phyloP scores from a whole-genome alignment of 2,113 vertebrate genomes.

The Tichodroma muraria region DNA sequence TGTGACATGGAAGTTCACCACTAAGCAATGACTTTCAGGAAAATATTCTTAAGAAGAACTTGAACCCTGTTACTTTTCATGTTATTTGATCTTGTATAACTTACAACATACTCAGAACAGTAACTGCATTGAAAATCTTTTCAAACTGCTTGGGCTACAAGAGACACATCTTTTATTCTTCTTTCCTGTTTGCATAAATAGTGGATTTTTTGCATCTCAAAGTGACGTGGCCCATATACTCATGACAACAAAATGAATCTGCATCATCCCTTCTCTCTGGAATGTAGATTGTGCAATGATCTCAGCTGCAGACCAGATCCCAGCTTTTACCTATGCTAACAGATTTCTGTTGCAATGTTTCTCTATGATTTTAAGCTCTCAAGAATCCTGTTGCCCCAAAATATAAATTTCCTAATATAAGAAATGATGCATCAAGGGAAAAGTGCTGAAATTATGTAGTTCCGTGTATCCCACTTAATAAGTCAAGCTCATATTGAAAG shows the following conservation, averaged over 20 bases:
- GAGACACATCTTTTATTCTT: neutral
- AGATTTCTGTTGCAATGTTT: neutral
- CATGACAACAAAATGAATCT: neutral
- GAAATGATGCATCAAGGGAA: neutral
- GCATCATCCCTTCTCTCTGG: neutral
- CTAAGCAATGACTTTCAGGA: neutral
- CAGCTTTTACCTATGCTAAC: neutral
- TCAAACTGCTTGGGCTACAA: neutral
- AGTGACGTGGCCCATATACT: neutral
- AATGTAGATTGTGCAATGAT: neutral
- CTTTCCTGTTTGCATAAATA: neutral
- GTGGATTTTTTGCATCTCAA: neutral
- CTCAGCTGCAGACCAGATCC: neutral
- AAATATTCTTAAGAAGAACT: neutral
- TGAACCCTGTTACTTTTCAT: neutral
- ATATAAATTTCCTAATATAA: neutral
- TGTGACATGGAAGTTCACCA: neutral
- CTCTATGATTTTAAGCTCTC: neutral
- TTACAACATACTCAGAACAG: neutral
- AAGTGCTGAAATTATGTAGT: neutral
- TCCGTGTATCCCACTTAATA: neutral
- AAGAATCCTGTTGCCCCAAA: neutral
- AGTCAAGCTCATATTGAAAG: neutral
- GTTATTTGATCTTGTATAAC: neutral
- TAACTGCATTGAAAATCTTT: neutral